Evolutionary conservation across 2,888 invertebrate genomes (phyloP).

Genomic region (Athetis lepigone): DNA sequence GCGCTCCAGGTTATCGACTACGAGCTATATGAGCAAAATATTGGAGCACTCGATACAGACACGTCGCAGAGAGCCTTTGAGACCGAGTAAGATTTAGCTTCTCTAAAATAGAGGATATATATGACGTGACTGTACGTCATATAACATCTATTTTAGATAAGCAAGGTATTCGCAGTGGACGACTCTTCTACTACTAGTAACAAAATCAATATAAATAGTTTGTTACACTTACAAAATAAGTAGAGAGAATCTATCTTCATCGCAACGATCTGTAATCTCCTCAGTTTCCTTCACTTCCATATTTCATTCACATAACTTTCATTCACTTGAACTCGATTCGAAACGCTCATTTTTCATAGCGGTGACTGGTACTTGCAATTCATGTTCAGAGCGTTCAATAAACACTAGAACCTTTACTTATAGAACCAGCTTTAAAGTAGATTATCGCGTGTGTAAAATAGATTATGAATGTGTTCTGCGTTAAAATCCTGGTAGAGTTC

Average conservation of each 20-base stretch:
- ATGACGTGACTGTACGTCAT: no score
- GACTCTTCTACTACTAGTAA: no score
- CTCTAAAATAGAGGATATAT: no score
- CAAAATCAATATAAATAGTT: conserved; percentile 5
- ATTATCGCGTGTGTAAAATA: no score
- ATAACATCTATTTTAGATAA: no score
- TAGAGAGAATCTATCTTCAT: conserved; percentile 32
- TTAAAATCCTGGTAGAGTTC: conserved; percentile 8
- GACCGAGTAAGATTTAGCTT: no score
- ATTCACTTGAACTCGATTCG: conserved; percentile 56
- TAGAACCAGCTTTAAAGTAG: conserved; percentile 23
- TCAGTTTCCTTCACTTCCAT: conserved; percentile 43
- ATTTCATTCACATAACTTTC: conserved; percentile 57
- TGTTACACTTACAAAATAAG: conserved; percentile 16
- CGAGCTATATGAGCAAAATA: no score
- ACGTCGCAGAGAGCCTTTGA: no score
- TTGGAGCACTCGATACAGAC: no score
- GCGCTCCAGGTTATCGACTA: no score
- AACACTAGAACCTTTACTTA: conserved; percentile 24
- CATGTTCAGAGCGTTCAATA: conserved; percentile 52
- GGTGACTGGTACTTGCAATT: conserved; percentile 53
- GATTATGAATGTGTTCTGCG: no score
- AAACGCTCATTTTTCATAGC: conserved; percentile 56
- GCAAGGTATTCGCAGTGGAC: no score
- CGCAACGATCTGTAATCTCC: conserved; percentile 39